Base-by-base conservation (phyloP, 2,797 vertebrate species). In the Lerista edwardsae region DNA sequence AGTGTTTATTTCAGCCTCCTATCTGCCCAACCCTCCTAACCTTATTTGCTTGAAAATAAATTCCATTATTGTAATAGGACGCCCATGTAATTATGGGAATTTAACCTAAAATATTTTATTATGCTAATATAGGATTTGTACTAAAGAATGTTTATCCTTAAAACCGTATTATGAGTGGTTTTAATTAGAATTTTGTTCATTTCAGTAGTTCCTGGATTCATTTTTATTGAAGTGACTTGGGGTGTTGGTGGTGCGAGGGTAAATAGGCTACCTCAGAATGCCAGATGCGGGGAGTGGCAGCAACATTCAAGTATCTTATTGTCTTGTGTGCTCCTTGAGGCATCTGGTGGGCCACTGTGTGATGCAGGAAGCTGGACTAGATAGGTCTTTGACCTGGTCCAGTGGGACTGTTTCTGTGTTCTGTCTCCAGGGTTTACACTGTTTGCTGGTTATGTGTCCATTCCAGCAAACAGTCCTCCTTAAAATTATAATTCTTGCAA, bases 371-470 rank as follows among this genome's bases (percentile, higher is more conserved):
- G n/a, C n/a, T n/a, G n/a, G n/a, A n/a, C n/a, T n/a, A n/a, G n/a
- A n/a, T n/a, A n/a, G n/a, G n/a, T n/a, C n/a, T n/a, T n/a, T n/a
- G n/a, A n/a, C n/a, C n/a, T n/a, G n/a, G n/a, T n/a, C n/a, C n/a
- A n/a, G n/a, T n/a, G n/a, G n/a, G n/a, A n/a, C n/a, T n/a, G n/a
- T n/a, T n/a, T n/a, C n/a, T n/a, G n/a, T n/a, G n/a, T n/a, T n/a
- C n/a, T n/a, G n/a, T n/a, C n/a, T n/a, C 93, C 92, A 95, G 90
- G 91, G 89, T 95, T 96, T 96, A 92, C 47, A 47, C 47, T 6
- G 72, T 90, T 80, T 87, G 93, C 89, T 93, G 92, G 94, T 96
- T 95, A 95, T 91, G 73, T 75, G 74, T 92, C 94, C 90, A 82
- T 44, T 9, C 10, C 47, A 47, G 47, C 10, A 64, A 79, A 73